These are phyloP conservation scores for Paramormyrops hopkinsi DNA, from an alignment of 2,797 vertebrate genomes.

Conservation along the genomic window DNA sequence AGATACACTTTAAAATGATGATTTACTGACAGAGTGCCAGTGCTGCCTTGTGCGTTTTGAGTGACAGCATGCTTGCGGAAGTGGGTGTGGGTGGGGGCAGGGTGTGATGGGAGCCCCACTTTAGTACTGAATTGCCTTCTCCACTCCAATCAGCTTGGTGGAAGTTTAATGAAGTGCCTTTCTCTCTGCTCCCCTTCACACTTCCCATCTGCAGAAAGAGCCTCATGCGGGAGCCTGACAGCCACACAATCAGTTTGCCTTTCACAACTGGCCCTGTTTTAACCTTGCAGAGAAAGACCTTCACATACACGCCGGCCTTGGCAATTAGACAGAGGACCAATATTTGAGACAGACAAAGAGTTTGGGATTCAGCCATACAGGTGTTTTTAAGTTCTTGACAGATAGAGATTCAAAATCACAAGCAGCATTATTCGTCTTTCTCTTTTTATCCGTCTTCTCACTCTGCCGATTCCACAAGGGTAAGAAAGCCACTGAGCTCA, in stretches of 20 bases:
- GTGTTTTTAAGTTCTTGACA: slow-evolving; percentile 59
- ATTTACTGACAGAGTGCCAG: slow-evolving; percentile 53
- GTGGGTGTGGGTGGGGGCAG: slow-evolving; percentile 62
- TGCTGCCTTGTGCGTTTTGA: slow-evolving; percentile 73
- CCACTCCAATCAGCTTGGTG: slow-evolving; percentile 99
- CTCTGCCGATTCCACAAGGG: slow-evolving; percentile 59
- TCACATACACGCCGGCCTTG: slow-evolving; percentile 82
- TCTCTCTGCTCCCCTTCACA: slow-evolving; percentile 81
- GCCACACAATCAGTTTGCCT: slow-evolving; percentile 99
- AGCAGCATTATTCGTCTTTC: slow-evolving; percentile 76
- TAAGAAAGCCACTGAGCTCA: slow-evolving; percentile 72
- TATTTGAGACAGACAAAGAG: slow-evolving; percentile 88
- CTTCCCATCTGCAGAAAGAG: slow-evolving; percentile 93
- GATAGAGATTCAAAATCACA: slow-evolving; percentile 68
- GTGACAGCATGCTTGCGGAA: slow-evolving; percentile 72
- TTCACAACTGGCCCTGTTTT: slow-evolving; percentile 95
- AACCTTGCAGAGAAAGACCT: slow-evolving; percentile 90
- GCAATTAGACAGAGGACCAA: slow-evolving; percentile 88
- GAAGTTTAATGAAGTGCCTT: slow-evolving; percentile 99
- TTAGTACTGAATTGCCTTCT: slow-evolving; percentile 94
- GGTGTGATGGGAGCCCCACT: slow-evolving; percentile 86
- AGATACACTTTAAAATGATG: slow-evolving; percentile 72
- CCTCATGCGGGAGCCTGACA: slow-evolving; percentile 98
- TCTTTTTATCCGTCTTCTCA: slow-evolving; percentile 70
- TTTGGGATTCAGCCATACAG: slow-evolving; percentile 76